Percentiles rank a stretch among this genome's conserved stretches.
Evolutionary conservation across 2,797 vertebrate genomes (phyloP).

Genomic region (Acrossocheilus wenchowensis): DNA sequence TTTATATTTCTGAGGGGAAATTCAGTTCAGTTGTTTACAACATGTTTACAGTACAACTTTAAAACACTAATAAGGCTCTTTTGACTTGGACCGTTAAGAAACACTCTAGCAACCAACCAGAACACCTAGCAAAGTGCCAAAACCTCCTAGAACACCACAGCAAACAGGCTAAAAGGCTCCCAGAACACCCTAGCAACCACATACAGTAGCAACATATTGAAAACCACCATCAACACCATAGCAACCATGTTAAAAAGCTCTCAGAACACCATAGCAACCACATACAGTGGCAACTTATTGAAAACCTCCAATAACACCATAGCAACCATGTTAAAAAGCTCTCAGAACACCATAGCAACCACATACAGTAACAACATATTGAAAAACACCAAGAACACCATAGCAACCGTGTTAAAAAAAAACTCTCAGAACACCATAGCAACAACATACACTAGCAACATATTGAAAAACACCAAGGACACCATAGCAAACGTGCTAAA

Average conservation of each 20-base stretch:
- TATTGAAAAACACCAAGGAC: too few relatives aligned
- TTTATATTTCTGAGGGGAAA: background rate
- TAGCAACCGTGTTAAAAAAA: too few relatives aligned
- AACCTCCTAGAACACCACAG: background rate
- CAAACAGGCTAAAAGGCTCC: background rate
- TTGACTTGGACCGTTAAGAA: background rate
- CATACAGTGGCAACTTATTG: background rate
- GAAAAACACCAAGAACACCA: too few relatives aligned
- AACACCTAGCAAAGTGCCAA: background rate
- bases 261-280: background rate
- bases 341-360: background rate
- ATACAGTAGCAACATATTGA: too few relatives aligned
- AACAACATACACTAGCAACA: too few relatives aligned
- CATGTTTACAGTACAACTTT: background rate
- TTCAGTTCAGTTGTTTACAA: background rate
- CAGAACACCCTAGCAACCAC: too few relatives aligned
- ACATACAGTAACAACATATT: background rate
- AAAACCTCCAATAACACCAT: background rate
- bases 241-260: background rate
- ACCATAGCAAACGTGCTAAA: too few relatives aligned
- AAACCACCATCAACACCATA: background rate
- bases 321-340: too few relatives aligned
- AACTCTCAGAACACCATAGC: too few relatives aligned
- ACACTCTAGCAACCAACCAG: background rate
- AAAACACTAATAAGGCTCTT: background rate